These are phyloP conservation scores for Litocranius walleri DNA, from an alignment of 2,113 vertebrate species.

Conservation along the genomic window DNA sequence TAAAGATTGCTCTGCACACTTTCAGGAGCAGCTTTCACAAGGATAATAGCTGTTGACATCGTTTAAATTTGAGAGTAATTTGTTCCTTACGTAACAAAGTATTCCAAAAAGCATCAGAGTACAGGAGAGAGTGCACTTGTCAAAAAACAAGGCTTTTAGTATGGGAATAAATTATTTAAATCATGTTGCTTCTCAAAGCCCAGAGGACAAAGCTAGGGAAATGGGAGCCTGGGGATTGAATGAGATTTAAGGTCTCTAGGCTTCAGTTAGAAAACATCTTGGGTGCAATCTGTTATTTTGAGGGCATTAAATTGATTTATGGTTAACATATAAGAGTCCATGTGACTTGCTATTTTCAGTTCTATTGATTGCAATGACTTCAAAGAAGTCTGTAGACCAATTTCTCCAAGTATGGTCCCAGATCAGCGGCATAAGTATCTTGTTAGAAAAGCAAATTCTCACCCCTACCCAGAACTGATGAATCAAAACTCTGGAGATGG, in stretches of 20 bases:
- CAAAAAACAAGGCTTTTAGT: conserved; percentile 59
- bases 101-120: conserved; percentile 57
- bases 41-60: conserved; percentile 64
- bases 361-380: conserved; percentile 11
- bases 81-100: conserved; percentile 66
- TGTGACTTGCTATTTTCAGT: conserved; percentile 39
- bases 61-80: conserved; percentile 74
- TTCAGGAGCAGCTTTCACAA: conserved; percentile 62
- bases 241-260: conserved; percentile 22
- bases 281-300: conserved; percentile 29
- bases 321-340: conserved; percentile 20
- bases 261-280: conserved; percentile 47
- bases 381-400: background rate
- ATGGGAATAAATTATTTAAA: conserved; percentile 56
- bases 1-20: conserved; percentile 47
- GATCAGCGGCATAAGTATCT: background rate
- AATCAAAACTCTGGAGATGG: background rate
- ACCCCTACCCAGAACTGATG: background rate
- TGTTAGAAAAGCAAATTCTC: conserved; percentile 10
- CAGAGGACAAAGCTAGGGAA: conserved; percentile 37
- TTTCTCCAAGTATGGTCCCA: background rate
- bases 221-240: background rate
- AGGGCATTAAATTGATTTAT: conserved; percentile 34
- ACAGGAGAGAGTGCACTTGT: conserved; percentile 43
- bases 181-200: conserved; percentile 31